Conservation (phyloP, 2,797 vertebrate genomes). For the Eospalax fontanierii region DNA sequence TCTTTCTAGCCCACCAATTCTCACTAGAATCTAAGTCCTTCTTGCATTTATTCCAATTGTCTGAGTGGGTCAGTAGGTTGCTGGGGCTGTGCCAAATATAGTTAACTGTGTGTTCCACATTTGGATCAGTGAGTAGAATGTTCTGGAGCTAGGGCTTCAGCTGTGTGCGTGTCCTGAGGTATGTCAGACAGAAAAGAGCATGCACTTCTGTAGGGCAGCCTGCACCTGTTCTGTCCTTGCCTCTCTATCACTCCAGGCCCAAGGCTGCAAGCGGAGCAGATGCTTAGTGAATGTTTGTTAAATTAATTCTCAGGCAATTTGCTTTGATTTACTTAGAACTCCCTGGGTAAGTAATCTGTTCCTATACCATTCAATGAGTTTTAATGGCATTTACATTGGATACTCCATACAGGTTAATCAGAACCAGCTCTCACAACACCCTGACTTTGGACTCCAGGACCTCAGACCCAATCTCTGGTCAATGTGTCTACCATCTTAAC, state of each 20-base stretch:
- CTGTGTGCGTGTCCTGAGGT: background rate
- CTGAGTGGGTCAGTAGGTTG: background rate
- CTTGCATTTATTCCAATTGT: background rate
- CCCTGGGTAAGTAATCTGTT: slow-evolving; percentile 86
- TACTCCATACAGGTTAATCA: slow-evolving; percentile 79
- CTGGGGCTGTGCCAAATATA: background rate
- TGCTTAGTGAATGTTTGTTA: slow-evolving; percentile 82
- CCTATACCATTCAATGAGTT: slow-evolving; percentile 83
- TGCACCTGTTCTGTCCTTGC: background rate
- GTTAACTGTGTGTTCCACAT: background rate
- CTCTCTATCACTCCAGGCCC: background rate
- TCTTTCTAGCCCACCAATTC: background rate
- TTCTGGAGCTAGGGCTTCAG: background rate
- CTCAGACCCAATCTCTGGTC: slow-evolving; percentile 5
- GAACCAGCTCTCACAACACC: slow-evolving; percentile 61
- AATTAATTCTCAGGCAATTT: slow-evolving; percentile 86
- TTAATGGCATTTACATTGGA: slow-evolving; percentile 84
- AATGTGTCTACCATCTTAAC: background rate
- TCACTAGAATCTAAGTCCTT: background rate
- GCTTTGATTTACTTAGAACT: slow-evolving; percentile 85
- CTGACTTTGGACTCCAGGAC: slow-evolving; percentile 9
- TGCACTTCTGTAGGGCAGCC: slow-evolving; percentile 51
- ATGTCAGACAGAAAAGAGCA: background rate
- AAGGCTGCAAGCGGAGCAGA: slow-evolving; percentile 57
- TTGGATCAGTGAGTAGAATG: background rate